phyloP scores from a whole-genome alignment of 2,797 vertebrate genomes.

The Echeneis naucrates region DNA sequence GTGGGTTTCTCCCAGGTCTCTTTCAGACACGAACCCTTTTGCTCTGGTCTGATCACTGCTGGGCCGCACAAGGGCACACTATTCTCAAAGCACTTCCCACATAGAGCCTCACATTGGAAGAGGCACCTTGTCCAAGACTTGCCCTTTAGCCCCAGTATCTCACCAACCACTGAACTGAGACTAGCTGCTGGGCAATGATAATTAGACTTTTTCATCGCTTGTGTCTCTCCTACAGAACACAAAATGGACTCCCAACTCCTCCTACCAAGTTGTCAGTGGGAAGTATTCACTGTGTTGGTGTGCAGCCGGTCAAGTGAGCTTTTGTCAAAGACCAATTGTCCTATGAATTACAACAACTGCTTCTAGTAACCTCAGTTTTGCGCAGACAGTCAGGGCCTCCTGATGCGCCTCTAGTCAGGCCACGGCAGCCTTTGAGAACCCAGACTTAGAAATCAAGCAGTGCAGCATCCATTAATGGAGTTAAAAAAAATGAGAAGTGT shows the following conservation, averaged over 20 bases:
- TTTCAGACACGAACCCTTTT: slow-evolving; percentile 18
- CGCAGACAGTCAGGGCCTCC: background rate
- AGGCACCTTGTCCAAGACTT: slow-evolving; percentile 9
- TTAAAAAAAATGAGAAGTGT: background rate
- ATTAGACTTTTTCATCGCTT: slow-evolving; percentile 34
- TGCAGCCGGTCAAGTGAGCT: background rate
- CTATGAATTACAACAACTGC: background rate
- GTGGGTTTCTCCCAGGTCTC: slow-evolving; percentile 28
- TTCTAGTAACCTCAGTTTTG: background rate
- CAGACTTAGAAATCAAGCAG: background rate
- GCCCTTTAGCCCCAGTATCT: slow-evolving; percentile 18
- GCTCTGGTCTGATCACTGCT: slow-evolving; percentile 33
- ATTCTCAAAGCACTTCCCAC: slow-evolving; percentile 32
- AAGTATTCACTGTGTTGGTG: slow-evolving; percentile 4
- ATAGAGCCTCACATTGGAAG: slow-evolving; percentile 26
- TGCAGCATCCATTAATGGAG: background rate
- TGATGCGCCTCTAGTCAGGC: background rate
- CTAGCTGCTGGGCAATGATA: slow-evolving; percentile 11
- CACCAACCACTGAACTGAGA: slow-evolving; percentile 28
- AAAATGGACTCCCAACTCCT: slow-evolving; percentile 1
- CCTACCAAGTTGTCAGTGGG: background rate
- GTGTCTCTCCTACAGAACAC: background rate
- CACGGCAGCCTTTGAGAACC: background rate
- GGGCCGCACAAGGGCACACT: slow-evolving; percentile 25
- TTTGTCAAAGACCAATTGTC: background rate